Base-by-base conservation (phyloP, 1,140 invertebrate genomes). In the Cephus cinctus region DNA sequence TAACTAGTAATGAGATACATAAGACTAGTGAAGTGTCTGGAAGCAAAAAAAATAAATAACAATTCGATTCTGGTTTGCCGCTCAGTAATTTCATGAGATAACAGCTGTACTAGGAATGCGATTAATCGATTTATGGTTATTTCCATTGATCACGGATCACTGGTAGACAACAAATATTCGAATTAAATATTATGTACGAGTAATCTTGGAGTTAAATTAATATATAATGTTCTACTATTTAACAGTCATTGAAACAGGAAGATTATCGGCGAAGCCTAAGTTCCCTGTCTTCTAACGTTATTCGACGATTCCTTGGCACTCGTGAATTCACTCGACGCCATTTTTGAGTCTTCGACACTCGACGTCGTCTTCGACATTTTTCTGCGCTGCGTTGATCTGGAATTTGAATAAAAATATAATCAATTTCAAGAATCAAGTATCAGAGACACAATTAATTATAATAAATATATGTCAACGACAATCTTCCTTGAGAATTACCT, bases 271-370 rank as follows among this genome's bases (percentile, higher is more conserved):
- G n/a, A n/a, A 50, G 9, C 25, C 30, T 30, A 56, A 35, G 43
- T 43, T 32, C 27, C 34, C 14, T 34, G 21, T 39, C 31, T 48
- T 16, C 30, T 27, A 15, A n/a, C 31, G 38, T 52, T 52, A 35
- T 53, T 66, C 11, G 67, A 65, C 36, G 66, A 36, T 60, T 69
- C 59, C 5, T 54, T 50, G 31, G 54, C 16, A 5, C 12, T 46
- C 8, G 35, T 18, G 6, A 39, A 42, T 44, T 54, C 32, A 18
- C 63, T 47, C 9, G 50, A 57, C 23, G 22, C 36, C 12, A 69
- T n/a, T 11, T 38, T 54, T 8, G 42, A 16, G 30, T 60, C 47
- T 18, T 54, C 51, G 5, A 46, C 30, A 27, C 54, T 59, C 9
- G 40, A 1, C 56, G 47, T n/a, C n/a, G n/a, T n/a, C n/a, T n/a